Evolutionary conservation across 2,113 vertebrate genomes (phyloP).

Genomic region (Taurulus bubalis): DNA sequence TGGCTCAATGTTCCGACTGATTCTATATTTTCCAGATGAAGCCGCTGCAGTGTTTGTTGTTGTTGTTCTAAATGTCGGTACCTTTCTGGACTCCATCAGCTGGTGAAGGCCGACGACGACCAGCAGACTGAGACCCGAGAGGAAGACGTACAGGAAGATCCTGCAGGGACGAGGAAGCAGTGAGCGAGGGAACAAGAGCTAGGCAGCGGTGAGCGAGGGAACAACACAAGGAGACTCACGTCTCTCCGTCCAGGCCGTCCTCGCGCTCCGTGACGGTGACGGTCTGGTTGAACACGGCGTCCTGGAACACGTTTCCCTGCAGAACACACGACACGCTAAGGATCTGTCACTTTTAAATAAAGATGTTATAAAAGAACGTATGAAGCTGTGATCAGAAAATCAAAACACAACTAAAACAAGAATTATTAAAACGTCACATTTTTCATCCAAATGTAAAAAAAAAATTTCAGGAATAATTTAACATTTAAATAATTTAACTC

Average conservation of each 20-base stretch:
- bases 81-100: conserved; percentile 97
- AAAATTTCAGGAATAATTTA: too few relatives aligned
- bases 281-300: conserved; percentile 98
- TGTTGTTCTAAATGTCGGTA: conserved; percentile 51
- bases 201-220: not conserved
- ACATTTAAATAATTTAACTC: too few relatives aligned
- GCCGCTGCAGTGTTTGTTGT: not conserved
- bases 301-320: conserved; percentile 95
- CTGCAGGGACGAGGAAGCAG: conserved; percentile 74
- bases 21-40: not conserved
- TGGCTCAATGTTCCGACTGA: not conserved
- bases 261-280: conserved; percentile 96
- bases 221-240: conserved; percentile 78
- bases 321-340: too few relatives aligned
- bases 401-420: too few relatives aligned
- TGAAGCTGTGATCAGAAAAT: too few relatives aligned
- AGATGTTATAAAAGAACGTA: too few relatives aligned
- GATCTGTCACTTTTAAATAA: too few relatives aligned
- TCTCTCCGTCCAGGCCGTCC: conserved; percentile 97
- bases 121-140: conserved; percentile 93
- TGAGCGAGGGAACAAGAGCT: not conserved
- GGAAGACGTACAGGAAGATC: conserved; percentile 98
- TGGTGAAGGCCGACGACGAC: conserved; percentile 95
- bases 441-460: too few relatives aligned
- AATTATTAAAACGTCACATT: too few relatives aligned